Conservation (phyloP, 2,797 vertebrate species). For the Acrossocheilus fasciatus region DNA sequence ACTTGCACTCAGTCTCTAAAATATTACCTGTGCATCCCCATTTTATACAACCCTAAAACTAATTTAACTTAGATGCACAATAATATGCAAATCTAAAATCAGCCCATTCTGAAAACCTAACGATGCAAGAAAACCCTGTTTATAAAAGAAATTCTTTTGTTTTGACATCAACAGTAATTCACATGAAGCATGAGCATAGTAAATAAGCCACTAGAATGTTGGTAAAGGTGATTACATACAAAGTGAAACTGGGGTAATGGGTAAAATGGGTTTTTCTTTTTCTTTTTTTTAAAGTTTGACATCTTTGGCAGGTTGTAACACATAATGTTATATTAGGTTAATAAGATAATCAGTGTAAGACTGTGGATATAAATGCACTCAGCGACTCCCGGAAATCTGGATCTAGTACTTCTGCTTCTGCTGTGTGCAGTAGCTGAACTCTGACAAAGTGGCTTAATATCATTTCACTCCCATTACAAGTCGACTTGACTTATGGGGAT, state of each 20-base stretch:
- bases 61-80: not conserved
- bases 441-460: constrained; percentile 42
- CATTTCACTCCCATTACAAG: constrained; percentile 54
- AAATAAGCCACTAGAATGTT: not conserved
- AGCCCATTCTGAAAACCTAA: not conserved
- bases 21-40: not conserved
- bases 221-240: not conserved
- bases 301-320: not conserved
- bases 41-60: not conserved
- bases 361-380: not conserved
- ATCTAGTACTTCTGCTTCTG: not conserved
- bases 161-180: constrained; percentile 32
- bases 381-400: not conserved
- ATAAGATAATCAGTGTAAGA: not conserved
- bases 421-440: constrained; percentile 34
- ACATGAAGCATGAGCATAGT: not conserved
- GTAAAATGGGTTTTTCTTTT: not conserved
- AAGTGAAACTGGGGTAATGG: not conserved
- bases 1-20: not conserved
- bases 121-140: constrained; percentile 16
- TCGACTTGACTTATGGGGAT: constrained; percentile 57
- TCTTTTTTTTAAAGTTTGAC: not conserved
- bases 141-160: not conserved
- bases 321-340: not conserved
- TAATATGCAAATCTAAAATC: not conserved